Conservation (phyloP, 2,797 vertebrate genomes). For the Garrulus glandarius region DNA sequence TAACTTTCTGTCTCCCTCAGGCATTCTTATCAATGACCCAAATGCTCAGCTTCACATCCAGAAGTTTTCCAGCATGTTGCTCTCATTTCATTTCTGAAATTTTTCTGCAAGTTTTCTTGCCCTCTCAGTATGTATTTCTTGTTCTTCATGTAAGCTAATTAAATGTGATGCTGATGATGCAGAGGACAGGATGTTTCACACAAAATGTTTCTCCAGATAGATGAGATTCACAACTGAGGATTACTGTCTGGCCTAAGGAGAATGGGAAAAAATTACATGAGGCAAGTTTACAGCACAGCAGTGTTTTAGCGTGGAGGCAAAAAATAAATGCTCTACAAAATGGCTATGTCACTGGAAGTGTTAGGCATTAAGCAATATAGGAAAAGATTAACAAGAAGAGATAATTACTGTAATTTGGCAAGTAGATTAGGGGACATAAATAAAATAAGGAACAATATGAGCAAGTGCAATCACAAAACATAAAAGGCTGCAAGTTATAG, state of each 20-base stretch:
- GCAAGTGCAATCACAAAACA: neutral
- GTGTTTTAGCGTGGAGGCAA: neutral
- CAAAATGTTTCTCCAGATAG: neutral
- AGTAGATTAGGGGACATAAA: constrained; percentile 16
- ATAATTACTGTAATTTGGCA: constrained; percentile 37
- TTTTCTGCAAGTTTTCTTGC: neutral
- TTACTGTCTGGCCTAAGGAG: neutral
- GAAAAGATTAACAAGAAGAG: constrained; percentile 26
- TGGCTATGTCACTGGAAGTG: neutral
- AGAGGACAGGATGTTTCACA: neutral
- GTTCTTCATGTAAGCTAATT: neutral
- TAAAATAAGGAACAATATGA: constrained; percentile 18
- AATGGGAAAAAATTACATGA: neutral
- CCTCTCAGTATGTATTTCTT: neutral
- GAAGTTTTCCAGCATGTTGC: constrained; percentile 30
- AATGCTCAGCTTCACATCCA: constrained; percentile 22
- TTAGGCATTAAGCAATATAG: constrained; percentile 6
- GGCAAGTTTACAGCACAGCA: neutral
- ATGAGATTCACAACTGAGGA: neutral
- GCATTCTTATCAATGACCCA: constrained; percentile 34
- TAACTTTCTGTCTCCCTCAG: neutral
- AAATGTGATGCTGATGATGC: neutral
- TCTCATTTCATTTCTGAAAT: neutral
- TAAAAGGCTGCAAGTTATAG: neutral
- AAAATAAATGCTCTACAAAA: neutral